Base-by-base conservation (phyloP, 2,888 invertebrate genomes). In the Spisula subtruncata region DNA sequence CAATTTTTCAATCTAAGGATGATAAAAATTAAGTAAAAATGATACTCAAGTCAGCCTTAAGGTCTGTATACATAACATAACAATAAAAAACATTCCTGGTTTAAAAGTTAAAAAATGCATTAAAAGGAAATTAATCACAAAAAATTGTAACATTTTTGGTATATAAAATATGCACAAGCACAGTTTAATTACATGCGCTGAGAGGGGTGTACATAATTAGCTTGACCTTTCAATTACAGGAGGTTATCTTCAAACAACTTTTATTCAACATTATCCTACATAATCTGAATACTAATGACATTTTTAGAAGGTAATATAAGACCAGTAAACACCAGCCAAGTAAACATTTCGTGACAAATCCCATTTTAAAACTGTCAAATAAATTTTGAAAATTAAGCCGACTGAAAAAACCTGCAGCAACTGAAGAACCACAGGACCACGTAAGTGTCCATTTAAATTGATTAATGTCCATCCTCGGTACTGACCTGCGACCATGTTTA, bases 161-260 rank as follows among this genome's bases (percentile, higher is more conserved):
- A 41, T 41, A 75, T 75, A 75, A 75, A 75, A 75, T 75, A 75
- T 75, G 75, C 75, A 35, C 16, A 16, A 75, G 18, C 75, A 75
- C 75, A 32, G 32, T 75, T 75, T 75, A 75, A 75, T 75, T 75
- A 75, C 75, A 32, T 32, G 32, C 32, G 32, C 35, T 1, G 75
- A 25, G 75, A 35, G 75, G 32, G 75, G 14, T 35, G 75, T 75
- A 75, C 75, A 32, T 75, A 35, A 75, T 75, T 75, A 32, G 75
- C 46, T 46, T 81, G 81, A 46, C 81, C 81, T 81, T 81, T 81
- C 81, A 81, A 81, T 81, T 81, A 81, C 81, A n/a, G 12, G 20
- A 46, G 81, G 81, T 81, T 81, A 81, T 81, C 81, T n/a, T 81
- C 81, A 81, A 81, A 81, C 12, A 48, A n/a, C 20, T 6, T 81